Base-by-base conservation (phyloP, 2,113 vertebrate genomes). In the Nothocercus julius region DNA sequence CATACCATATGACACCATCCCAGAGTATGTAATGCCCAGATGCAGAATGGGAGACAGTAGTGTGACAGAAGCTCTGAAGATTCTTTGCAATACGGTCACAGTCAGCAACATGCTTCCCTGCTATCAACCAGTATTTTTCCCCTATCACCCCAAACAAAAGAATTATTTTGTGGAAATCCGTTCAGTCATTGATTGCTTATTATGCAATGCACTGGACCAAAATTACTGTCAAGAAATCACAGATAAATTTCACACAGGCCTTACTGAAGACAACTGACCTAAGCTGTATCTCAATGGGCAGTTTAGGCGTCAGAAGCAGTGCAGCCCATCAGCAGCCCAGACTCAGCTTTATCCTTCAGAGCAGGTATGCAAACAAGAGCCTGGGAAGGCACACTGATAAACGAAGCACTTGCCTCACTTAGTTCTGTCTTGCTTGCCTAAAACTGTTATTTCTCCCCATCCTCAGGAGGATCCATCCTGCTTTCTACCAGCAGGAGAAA, bases 21-120 rank as follows among this genome's bases (percentile, higher is more conserved):
- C 5, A 45, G 14, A 47, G 19, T 38, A 62, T 0, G 0, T 40
- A 36, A 32, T 2, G 1, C 36, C 7, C 15, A 21, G 32, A 12
- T 27, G 22, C n/a, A 44, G 28, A 62, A 45, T 2, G 5, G 36
- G 45, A 68, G 20, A 75, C 3, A 2, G 28, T 67, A 18, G 5
- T 18, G 24, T 68, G 44, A 76, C 9, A 87, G 49, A 75, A 73
- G 59, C 62, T 63, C 59, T 84, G n/a, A 67, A 73, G 36, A 47
- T 42, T 63, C 15, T 30, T 82, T 9, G 3, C 63, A 67, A 24
- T 25, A 54, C 15, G 68, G 28, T 1, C 11, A 63, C 9, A 80
- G 45, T 22, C 53, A 92, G 42, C 28, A 92, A 68, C 10, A 28
- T 40, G 64, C 42, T 63, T 30, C 14, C 32, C 32, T 67, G 25